These are phyloP conservation scores for Allacma fusca DNA, from an alignment of 2,888 invertebrate species.

Conservation along the genomic window DNA sequence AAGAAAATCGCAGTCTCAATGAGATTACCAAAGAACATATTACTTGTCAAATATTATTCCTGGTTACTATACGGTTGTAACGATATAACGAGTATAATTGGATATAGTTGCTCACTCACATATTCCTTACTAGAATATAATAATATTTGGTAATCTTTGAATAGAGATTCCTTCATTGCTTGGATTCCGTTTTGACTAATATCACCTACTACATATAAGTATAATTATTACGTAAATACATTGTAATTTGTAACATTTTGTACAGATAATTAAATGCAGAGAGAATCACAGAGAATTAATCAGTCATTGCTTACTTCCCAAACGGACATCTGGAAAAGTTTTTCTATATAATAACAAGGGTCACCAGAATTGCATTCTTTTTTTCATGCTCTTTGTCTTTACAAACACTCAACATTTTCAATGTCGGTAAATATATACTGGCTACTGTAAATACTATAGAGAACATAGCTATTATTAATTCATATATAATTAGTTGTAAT, in stretches of 20 bases:
- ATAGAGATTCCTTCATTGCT: slow-evolving; percentile 41
- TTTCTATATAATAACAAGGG: slow-evolving; percentile 34
- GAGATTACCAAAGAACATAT: slow-evolving; percentile 29
- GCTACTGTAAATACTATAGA: slow-evolving; percentile 10
- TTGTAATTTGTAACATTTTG: slow-evolving; percentile 42
- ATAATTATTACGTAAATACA: slow-evolving; percentile 35
- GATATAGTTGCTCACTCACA: slow-evolving; percentile 11
- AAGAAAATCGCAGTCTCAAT: slow-evolving; percentile 24
- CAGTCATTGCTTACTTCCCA: slow-evolving; percentile 46
- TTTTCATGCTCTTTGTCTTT: slow-evolving; percentile 28
- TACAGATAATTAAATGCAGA: slow-evolving; percentile 59
- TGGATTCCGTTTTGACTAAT: slow-evolving; percentile 35
- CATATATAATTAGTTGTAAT: neutral
- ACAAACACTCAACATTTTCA: slow-evolving; percentile 24
- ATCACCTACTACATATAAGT: slow-evolving; percentile 32
- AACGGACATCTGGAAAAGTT: slow-evolving; percentile 17
- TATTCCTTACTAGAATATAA: neutral
- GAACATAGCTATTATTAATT: slow-evolving; percentile 13
- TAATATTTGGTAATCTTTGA: slow-evolving; percentile 36
- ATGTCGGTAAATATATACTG: neutral
- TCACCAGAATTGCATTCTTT: slow-evolving; percentile 41
- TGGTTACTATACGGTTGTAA: neutral
- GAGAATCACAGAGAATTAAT: slow-evolving; percentile 62
- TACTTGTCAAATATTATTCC: slow-evolving; percentile 18
- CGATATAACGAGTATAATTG: slow-evolving; percentile 6